These are phyloP conservation scores for Mesitornis unicolor DNA, from an alignment of 2,113 vertebrate genomes.

Conservation along the genomic window DNA sequence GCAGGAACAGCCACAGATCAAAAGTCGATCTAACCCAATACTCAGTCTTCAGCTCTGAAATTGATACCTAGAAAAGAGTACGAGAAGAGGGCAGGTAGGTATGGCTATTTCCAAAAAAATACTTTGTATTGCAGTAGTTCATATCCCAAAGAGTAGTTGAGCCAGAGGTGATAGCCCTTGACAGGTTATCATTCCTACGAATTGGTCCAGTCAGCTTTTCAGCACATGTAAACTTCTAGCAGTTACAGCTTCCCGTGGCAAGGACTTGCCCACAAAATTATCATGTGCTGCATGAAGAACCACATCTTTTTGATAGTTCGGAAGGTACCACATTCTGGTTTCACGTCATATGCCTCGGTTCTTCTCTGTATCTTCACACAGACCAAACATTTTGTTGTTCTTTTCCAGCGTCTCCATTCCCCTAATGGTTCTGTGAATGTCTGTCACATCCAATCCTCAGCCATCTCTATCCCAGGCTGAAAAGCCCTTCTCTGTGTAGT, in stretches of 20 bases:
- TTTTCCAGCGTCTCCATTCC: neutral
- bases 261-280: neutral
- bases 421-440: neutral
- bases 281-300: neutral
- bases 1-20: neutral
- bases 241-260: neutral
- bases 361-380: neutral
- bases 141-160: neutral
- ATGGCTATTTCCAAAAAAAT: neutral
- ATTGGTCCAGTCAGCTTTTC: neutral
- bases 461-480: neutral
- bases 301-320: neutral
- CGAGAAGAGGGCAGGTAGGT: neutral
- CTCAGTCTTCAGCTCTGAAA: neutral
- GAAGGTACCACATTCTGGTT: neutral
- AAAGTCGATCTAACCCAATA: neutral
- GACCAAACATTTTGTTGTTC: neutral
- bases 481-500: neutral
- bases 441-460: neutral
- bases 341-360: neutral
- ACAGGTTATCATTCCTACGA: neutral
- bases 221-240: rapidly evolving
- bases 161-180: neutral
- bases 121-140: neutral
- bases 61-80: neutral